Base-by-base conservation (phyloP, 1,140 invertebrate genomes). In the Temnothorax nylanderi region DNA sequence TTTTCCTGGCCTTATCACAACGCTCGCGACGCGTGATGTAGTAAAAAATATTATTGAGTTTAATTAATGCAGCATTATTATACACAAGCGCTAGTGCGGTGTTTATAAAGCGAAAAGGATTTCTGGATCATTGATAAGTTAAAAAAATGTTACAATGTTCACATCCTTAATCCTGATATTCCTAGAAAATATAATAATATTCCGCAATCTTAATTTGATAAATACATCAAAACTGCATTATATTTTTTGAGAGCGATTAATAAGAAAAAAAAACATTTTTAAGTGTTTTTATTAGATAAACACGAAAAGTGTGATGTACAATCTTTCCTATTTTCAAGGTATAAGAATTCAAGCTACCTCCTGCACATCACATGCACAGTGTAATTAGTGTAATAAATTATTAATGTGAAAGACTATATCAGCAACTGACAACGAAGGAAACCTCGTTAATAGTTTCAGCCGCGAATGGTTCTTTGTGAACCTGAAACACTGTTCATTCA, bases 21-120 rank as follows among this genome's bases (percentile, higher is more conserved):
- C 11, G 4, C 37, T 44, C 18, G 32, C 4, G 16, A 72, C 8
- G 26, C 41, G 37, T 72, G 21, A 74, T 32, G 6, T 47, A n/a
- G 13, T 0, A 44, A 16, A 26, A 26, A 84, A 62, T 75, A 34
- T 49, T 41, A 13, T 11, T 60, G 7, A 72, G 10, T 54, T 11
- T 75, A 75, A 84, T 84, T 62, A 44, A 47, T 49, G 11, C 26
- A 44, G 32, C 13, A 37, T 60, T 58, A 74, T 49, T 75, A 62
- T 47, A 21, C 26, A 34, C 26, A 18, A 13, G 16, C 2, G 13
- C 2, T 6, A n/a, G 34, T 44, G 10, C 16, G 11, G 2, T 11
- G n/a, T 0, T n/a, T 34, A 18, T 47, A 7, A 6, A 32, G 11
- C 10, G 18, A 41, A 21, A 54, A 51, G 2, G 10, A 11, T n/a